Base-by-base conservation (phyloP, 1,140 invertebrate species). In the Pseudomyrmex pallidus region DNA sequence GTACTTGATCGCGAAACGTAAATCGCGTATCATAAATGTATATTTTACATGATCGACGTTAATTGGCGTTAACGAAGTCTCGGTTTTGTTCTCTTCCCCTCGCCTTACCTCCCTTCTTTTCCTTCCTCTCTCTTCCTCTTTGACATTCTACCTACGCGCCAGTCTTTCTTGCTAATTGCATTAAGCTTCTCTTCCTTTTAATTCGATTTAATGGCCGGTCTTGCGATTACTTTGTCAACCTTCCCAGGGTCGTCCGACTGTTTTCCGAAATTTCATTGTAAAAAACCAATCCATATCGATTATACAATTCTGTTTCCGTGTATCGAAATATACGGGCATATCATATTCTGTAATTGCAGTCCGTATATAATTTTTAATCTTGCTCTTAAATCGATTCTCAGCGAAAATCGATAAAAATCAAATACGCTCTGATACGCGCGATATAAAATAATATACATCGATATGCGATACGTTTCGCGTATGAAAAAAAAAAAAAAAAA, bases 21-120 rank as follows among this genome's bases (percentile, higher is more conserved):
- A 89, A 64, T 59, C 52, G 90, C 85, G 87, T 89, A 89, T 91
- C 85, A 87, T 76, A 86, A 90, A 89, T 78, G 84, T 85, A 3
- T 25, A 86, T 25, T 85, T 88, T 84, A 89, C 77, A 91, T 91
- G 82, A 91, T 91, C 85, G 80, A 89, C 64, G 74, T 89, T 92
- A 91, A 91, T 92, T 89, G 82, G 78, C 78, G 66, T 72, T 68
- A 44, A 87, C 54, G 54, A 82, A 52, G 12, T 86, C 72, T 46
- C 25, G 64, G 9, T 5, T 20, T 15, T 22, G n/a, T 54, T 76
- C 52, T 44, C 25, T 15, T 9, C 9, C 10, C 63, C 13, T 57
- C 74, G 74, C n/a, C n/a, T 57, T 5, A 46, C 76, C 50, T 20
- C 56, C 54, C 2, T 12, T 7, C 9, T 35, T 2, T 10, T 56